These are phyloP conservation scores for Tanypteryx hageni DNA, from an alignment of 2,888 invertebrate genomes.

Conservation along the genomic window DNA sequence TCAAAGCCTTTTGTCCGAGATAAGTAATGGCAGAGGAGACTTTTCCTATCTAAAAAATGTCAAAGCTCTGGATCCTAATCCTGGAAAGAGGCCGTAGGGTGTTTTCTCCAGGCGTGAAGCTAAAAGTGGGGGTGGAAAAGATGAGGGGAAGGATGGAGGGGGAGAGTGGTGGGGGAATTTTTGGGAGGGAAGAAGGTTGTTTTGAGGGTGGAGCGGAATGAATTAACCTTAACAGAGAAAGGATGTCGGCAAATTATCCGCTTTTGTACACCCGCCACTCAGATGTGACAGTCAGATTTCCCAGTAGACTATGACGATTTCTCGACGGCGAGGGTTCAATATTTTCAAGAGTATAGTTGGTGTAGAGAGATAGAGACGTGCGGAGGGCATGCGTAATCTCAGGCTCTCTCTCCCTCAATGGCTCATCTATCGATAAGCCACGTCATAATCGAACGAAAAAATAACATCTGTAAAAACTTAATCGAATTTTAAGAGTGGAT, in stretches of 20 bases:
- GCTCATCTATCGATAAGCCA: no score
- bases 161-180: neutral
- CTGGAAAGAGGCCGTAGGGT: neutral
- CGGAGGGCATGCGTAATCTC: no score
- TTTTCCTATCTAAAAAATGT: neutral
- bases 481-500: no score
- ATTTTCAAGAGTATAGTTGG: no score
- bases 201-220: neutral
- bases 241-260: constrained; percentile 30
- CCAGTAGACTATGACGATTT: neutral
- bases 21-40: neutral
- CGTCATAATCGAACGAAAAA: no score
- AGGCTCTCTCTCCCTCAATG: no score
- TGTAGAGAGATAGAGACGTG: no score
- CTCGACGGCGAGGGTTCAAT: neutral
- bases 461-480: no score
- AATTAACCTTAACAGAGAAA: constrained; percentile 18
- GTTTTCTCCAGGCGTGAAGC: neutral
- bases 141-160: neutral
- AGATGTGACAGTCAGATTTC: neutral
- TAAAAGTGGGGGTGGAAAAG: neutral
- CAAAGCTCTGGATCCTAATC: neutral
- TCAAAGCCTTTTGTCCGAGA: constrained; percentile 23
- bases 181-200: neutral
- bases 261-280: neutral